Evolutionary conservation across 2,888 invertebrate species (phyloP), one percentile per base, ranked within the genome.

Genomic region (Sarcophaga rosellei): DNA sequence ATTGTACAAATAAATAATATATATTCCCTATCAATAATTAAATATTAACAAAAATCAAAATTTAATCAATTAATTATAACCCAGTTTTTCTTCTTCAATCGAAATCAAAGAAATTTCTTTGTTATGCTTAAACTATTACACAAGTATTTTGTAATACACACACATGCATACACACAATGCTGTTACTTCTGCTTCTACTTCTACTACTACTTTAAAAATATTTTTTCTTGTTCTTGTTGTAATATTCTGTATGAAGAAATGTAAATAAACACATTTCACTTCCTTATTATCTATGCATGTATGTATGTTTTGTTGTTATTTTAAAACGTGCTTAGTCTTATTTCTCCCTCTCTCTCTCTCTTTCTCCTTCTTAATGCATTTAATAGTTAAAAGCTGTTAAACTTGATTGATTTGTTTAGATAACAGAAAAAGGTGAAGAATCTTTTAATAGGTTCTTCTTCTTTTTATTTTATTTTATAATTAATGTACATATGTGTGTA

Each of bases 381-480:
- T 82, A 72, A 73, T 77, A 72, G 82, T 72, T 78, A 73, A 74
- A 72, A 83, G 68, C 74, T 84, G 74, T 84, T 79, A 84, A 84
- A 84, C 82, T 75, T 84, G 84, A 84, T 84, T 84, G 84, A 84
- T 84, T 84, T 84, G 63, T 70, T 25, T 75, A 79, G 79, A 84
- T 79, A 79, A 82, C 76, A 15, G 65, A 79, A 79, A 79, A 84
- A 84, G 84, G 84, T 84, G 79, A 84, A 84, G 74, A 84, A 74
- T 84, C 84, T 79, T 79, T 79, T 84, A 79, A 84, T 84, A 74
- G 78, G 62, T 74, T 73, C 73, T 74, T 21, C 17, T 73, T 73
- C 23, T 47, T 44, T 75, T 62, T 15, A 0, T 72, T 77, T 59
- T 17, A 45, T 70, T 65, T 25, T 82, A 66, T 63, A n/a, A n/a